Conservation (phyloP, 2,888 invertebrate species). For the Pollenia angustigena region DNA sequence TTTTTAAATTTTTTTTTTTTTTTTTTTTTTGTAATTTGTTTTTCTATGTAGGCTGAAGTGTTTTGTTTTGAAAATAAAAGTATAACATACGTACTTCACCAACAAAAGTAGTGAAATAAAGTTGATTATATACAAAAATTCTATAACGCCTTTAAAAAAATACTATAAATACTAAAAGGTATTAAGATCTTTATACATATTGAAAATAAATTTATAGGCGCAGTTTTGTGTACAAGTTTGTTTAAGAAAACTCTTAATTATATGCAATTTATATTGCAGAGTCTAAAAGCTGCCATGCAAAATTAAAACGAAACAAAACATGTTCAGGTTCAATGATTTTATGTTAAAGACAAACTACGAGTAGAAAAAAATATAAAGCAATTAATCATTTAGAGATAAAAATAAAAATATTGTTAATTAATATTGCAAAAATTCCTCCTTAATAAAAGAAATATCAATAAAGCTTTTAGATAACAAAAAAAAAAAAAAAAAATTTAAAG, state of each 20-base stretch:
- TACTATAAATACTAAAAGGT: too few species aligned
- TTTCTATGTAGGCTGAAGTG: too few species aligned
- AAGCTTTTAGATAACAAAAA: too few species aligned
- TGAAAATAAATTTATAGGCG: constrained; percentile 44
- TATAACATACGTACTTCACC: too few species aligned
- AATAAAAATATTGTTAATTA: background rate
- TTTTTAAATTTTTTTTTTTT: too few species aligned
- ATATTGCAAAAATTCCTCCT: background rate
- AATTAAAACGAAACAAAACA: background rate
- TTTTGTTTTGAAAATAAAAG: too few species aligned
- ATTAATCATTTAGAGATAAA: constrained; percentile 3
- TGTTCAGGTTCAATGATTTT: constrained; percentile 60
- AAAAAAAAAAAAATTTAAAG: too few species aligned
- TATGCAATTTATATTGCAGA: constrained; percentile 40
- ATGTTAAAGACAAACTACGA: background rate
- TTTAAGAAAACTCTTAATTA: constrained; percentile 53
- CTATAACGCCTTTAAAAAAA: too few species aligned
- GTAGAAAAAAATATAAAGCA: background rate
- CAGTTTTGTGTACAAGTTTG: constrained; percentile 46
- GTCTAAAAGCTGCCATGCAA: background rate
- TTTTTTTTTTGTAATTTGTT: too few species aligned
- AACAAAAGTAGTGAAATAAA: too few species aligned
- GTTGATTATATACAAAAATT: too few species aligned
- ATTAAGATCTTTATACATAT: too few species aligned
- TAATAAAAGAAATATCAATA: background rate